phyloP scores from a whole-genome alignment of 2,797 vertebrate species.

The Triplophysa bombifrons region DNA sequence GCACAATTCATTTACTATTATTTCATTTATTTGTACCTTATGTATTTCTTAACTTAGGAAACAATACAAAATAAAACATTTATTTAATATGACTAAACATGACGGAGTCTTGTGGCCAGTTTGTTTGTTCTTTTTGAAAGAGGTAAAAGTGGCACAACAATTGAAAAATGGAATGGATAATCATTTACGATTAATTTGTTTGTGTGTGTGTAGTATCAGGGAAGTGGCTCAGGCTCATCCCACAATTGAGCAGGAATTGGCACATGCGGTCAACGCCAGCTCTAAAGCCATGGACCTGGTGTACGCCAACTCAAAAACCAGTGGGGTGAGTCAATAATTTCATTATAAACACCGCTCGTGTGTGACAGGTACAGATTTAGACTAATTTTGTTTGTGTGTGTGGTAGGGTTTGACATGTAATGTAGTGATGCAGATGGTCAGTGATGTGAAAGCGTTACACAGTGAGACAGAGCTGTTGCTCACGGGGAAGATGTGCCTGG shows the following conservation, averaged over 20 bases:
- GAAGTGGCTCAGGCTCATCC: constrained; percentile 90
- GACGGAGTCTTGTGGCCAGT: too few species aligned
- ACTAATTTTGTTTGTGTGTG: neutral
- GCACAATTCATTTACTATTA: too few species aligned
- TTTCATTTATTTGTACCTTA: too few species aligned
- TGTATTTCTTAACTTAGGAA: too few species aligned
- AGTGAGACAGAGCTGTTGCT: constrained; percentile 94
- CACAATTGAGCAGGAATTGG: constrained; percentile 93
- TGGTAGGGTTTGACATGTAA: constrained; percentile 83
- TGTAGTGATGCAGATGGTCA: constrained; percentile 90
- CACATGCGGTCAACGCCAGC: constrained; percentile 96
- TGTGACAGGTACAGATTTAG: neutral
- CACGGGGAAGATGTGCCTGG: constrained; percentile 91
- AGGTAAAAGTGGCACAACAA: too few species aligned
- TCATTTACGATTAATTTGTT: too few species aligned
- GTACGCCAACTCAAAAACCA: constrained; percentile 84
- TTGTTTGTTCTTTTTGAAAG: too few species aligned
- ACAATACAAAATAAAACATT: too few species aligned
- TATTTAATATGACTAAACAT: too few species aligned
- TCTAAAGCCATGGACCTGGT: constrained; percentile 95
- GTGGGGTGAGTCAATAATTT: constrained; percentile 76
- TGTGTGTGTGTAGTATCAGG: constrained; percentile 80
- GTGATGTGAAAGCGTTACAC: constrained; percentile 90
- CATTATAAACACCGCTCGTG: neutral
- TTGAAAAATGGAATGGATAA: too few species aligned